A percentile compares a stretch with the other conserved stretches of the same genome.
Evolutionary conservation across 2,797 vertebrate genomes (phyloP).

Genomic region (Gallinago stenura): DNA sequence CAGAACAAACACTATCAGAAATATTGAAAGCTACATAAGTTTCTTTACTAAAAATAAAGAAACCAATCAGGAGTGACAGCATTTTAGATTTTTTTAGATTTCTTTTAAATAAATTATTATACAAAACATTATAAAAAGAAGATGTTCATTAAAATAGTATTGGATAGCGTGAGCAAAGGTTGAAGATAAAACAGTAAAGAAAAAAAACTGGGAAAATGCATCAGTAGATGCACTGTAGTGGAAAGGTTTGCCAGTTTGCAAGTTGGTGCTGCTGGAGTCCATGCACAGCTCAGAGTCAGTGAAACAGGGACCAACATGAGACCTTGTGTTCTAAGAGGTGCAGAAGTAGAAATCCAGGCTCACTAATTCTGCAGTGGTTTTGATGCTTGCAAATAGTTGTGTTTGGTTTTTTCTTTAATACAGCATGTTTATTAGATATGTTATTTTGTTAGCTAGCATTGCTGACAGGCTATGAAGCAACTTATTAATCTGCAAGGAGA

Average conservation of each 20-base stretch:
- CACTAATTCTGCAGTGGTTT: background rate
- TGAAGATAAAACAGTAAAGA: background rate
- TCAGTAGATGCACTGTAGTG: background rate
- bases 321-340: background rate
- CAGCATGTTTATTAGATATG: background rate
- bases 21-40: background rate
- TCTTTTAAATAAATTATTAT: background rate
- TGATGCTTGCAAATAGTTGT: background rate
- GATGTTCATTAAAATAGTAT: background rate
- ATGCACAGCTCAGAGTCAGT: background rate
- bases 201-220: background rate
- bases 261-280: background rate
- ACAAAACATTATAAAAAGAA: background rate
- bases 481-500: background rate
- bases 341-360: background rate
- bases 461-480: background rate
- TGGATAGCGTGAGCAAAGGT: background rate
- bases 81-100: background rate
- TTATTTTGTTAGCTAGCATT: background rate
- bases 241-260: background rate
- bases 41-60: background rate
- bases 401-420: background rate
- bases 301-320: background rate
- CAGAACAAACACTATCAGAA: background rate
- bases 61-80: background rate